Evolutionary conservation across 2,888 invertebrate species (phyloP).

Genomic region (Macrophya annulata): DNA sequence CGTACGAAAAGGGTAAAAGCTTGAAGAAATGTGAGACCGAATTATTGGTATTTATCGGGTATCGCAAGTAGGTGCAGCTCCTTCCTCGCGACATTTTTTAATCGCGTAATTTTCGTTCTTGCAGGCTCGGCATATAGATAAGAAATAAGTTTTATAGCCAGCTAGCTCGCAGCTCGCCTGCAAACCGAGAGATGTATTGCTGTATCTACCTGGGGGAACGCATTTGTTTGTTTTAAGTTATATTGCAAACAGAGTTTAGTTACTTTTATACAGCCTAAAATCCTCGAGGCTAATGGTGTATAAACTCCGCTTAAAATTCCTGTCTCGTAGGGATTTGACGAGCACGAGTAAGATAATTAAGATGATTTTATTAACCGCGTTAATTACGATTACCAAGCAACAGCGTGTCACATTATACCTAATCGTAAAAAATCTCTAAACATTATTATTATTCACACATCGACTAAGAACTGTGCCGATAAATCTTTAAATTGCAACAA

Average conservation of each 20-base stretch:
- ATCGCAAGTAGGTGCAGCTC: neutral
- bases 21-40: neutral
- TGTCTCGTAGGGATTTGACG: neutral
- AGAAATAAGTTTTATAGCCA: constrained; percentile 22
- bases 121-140: constrained; percentile 18
- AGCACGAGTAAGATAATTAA: neutral
- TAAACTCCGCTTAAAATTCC: neutral
- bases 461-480: neutral
- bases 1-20: neutral
- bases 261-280: neutral
- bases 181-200: neutral
- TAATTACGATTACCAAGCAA: neutral
- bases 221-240: constrained; percentile 35
- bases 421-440: neutral
- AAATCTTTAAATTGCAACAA: neutral
- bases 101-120: constrained; percentile 23
- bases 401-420: neutral
- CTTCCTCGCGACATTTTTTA: neutral
- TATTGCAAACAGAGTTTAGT: constrained; percentile 12
- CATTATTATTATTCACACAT: neutral
- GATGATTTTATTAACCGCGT: neutral
- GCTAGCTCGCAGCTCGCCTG: neutral
- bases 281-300: neutral
- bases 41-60: neutral
- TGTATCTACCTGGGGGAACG: neutral